Evolutionary conservation across 1,140 invertebrate species (phyloP).

Genomic region (Leptopilina boulardi): DNA sequence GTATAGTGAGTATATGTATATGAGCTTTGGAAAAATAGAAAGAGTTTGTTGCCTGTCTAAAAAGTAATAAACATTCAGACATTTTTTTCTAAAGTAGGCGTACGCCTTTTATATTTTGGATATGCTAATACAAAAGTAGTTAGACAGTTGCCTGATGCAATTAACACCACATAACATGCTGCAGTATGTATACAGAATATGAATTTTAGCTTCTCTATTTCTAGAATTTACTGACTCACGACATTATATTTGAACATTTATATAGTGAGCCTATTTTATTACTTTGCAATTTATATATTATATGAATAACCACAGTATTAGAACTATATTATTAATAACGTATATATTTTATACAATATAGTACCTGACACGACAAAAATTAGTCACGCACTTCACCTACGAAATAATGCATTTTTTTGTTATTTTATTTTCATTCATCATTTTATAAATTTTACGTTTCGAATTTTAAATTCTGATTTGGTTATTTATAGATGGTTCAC

Average conservation of each 20-base stretch:
- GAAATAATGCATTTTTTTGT: neutral
- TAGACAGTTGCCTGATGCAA: slow-evolving; percentile 52
- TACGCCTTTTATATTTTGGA: neutral
- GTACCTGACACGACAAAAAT: slow-evolving; percentile 21
- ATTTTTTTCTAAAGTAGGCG: neutral
- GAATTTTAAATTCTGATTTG: slow-evolving; percentile 47
- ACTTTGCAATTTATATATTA: slow-evolving; percentile 22
- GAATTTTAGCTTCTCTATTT: slow-evolving; percentile 47
- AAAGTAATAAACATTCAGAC: neutral
- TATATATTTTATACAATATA: neutral
- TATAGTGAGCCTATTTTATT: slow-evolving; percentile 1
- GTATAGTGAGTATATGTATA: neutral
- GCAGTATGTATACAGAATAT: slow-evolving; percentile 42
- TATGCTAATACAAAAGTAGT: slow-evolving; percentile 17
- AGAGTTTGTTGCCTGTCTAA: neutral
- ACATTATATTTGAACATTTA: slow-evolving; percentile 44
- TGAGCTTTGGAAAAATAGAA: neutral
- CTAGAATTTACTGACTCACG: slow-evolving; percentile 53
- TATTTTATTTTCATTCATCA: neutral
- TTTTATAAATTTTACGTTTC: neutral
- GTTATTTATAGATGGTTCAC: slow-evolving; percentile 86
- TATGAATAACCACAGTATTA: slow-evolving; percentile 20
- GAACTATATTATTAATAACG: neutral
- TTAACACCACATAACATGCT: slow-evolving; percentile 61
- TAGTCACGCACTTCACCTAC: slow-evolving; percentile 10